Base-by-base conservation (phyloP, 2,113 vertebrate species). In the Triplophysa tibetana region DNA sequence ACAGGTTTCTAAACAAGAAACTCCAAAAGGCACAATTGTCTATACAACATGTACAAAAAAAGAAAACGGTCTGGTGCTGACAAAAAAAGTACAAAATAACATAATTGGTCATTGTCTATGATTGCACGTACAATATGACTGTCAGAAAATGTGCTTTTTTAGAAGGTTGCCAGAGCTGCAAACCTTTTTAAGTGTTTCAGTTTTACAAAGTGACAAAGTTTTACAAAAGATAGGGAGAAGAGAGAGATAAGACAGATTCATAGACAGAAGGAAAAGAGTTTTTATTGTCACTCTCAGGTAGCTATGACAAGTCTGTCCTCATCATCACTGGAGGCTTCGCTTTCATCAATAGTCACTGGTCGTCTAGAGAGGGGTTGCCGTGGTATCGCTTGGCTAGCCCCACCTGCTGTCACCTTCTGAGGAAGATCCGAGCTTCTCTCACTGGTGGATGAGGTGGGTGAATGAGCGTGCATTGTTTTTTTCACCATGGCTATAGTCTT, bases 1-100 rank as follows among this genome's bases (percentile, higher is more conserved):
- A 98, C 97, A 99, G 85, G 90, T 93, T 93, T 94, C 93, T 93
- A 95, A 96, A 96, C 94, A 93, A 94, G 93, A 95, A 96, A 96
- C 93, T 95, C 93, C 93, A 95, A 96, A 98, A 98, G 98, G 97
- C 96, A 99, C 98, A 94, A 96, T 94, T 70, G 94, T 98, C 95
- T 98, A 94, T 98, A 99, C 97, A 98, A 98, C 96, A 98, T 98
- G 91, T 99, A 98, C 96, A 99, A 98, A 97, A 86, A 85, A 85
- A 50, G 56, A 82, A 86, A 89, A 94, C 90, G 91, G 93, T 93
- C 90, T 91, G 93, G 92, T 95, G 91, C 89, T 89, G 94, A 96
- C 95, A 93, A 91, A 89, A 38, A 82, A 84, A 68, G 76, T 79
- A 85, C 65, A 85, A 75, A 89, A 87, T 52, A 91, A 92, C 95